These are phyloP conservation scores for Pteropus alecto DNA, from an alignment of 2,113 vertebrate species.

Conservation along the genomic window DNA sequence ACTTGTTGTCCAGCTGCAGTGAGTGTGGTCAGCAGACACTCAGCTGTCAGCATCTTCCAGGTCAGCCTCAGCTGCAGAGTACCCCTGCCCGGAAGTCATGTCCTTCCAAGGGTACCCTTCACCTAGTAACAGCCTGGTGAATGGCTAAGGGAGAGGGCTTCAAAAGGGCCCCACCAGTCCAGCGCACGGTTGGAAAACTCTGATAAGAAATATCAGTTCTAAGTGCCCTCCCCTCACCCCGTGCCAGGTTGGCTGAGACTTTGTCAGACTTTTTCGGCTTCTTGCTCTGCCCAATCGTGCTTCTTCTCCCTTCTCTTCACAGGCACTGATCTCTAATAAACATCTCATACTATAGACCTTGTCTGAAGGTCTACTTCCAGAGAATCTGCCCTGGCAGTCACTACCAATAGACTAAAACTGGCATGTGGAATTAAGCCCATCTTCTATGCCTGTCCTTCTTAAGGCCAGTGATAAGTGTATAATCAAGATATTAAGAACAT, in stretches of 20 bases:
- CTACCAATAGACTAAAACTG: neutral
- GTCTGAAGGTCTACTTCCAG: neutral
- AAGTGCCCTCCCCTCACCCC: neutral
- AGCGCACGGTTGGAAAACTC: neutral
- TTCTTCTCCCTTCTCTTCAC: neutral
- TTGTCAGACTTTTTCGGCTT: neutral
- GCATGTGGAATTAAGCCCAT: neutral
- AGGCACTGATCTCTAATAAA: neutral
- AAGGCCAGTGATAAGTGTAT: neutral
- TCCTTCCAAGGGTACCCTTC: neutral
- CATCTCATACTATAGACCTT: neutral
- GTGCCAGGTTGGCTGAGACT: neutral
- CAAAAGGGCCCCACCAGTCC: neutral
- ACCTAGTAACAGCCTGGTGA: no score
- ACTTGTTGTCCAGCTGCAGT: neutral
- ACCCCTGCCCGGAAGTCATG: neutral
- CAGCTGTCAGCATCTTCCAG: neutral
- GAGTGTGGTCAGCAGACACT: neutral
- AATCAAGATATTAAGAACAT: neutral
- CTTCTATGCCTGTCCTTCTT: neutral
- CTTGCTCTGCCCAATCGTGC: neutral
- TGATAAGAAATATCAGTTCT: neutral
- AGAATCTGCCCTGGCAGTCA: neutral
- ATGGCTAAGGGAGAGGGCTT: neutral
- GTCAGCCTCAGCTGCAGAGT: neutral